phyloP scores from a whole-genome alignment of 1,140 invertebrate species.

The Calycopis cecrops region DNA sequence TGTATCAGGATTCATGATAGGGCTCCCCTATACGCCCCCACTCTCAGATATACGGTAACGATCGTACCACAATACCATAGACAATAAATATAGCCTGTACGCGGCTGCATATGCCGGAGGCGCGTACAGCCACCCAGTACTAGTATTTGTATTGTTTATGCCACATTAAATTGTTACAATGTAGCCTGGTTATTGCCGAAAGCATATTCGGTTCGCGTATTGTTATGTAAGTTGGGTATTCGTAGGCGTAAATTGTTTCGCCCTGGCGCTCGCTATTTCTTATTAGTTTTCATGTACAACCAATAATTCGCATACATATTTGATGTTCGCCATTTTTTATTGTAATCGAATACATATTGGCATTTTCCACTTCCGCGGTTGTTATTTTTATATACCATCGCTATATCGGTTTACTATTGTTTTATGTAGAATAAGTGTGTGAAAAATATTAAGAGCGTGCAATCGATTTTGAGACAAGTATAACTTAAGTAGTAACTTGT shows the following conservation, averaged over 20 bases:
- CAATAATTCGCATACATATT: slow-evolving; percentile 16
- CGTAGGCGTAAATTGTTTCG: slow-evolving; percentile 59
- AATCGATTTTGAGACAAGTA: too few relatives aligned
- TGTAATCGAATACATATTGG: background rate
- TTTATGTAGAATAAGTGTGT: too few relatives aligned
- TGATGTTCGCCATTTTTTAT: background rate
- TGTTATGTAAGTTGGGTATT: slow-evolving; percentile 52
- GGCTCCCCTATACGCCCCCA: slow-evolving; percentile 55
- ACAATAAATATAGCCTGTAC: slow-evolving; percentile 67
- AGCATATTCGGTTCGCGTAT: slow-evolving; percentile 65
- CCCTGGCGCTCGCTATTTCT: slow-evolving; percentile 38
- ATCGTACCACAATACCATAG: slow-evolving; percentile 69
- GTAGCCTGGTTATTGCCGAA: slow-evolving; percentile 69
- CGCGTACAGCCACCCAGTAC: slow-evolving; percentile 51
- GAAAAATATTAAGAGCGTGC: too few relatives aligned
- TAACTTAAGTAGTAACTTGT: too few relatives aligned
- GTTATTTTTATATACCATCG: too few relatives aligned
- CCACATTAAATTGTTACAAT: slow-evolving; percentile 72
- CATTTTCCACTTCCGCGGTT: too few relatives aligned
- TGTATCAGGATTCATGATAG: slow-evolving; percentile 69
- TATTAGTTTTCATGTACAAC: slow-evolving; percentile 33
- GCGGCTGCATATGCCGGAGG: slow-evolving; percentile 56
- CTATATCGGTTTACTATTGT: too few relatives aligned
- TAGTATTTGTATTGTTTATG: slow-evolving; percentile 71
- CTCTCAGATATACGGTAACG: slow-evolving; percentile 68